phyloP scores from a whole-genome alignment of 1,140 invertebrate species.

The Tetragnatha versicolor region DNA sequence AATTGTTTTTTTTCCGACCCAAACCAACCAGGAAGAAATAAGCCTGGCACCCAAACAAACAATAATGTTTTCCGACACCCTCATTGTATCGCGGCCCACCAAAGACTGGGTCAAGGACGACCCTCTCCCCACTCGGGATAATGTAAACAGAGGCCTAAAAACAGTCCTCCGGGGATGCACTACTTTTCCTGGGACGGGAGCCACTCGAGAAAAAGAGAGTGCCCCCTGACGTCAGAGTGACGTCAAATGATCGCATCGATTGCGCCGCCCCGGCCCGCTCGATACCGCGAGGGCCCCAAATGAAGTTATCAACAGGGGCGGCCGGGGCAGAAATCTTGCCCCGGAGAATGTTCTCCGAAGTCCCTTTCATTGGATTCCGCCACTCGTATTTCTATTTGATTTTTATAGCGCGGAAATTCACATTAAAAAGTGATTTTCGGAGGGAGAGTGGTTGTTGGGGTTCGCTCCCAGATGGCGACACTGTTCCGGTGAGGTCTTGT shows the following conservation, averaged over 20 bases:
- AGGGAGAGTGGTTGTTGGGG: not conserved
- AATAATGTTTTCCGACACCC: too few relatives aligned
- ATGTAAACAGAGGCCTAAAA: not conserved
- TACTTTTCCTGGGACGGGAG: not conserved
- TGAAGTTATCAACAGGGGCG: constrained; percentile 14
- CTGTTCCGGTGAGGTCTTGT: too few relatives aligned
- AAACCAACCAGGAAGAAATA: too few relatives aligned
- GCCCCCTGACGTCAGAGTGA: constrained; percentile 38
- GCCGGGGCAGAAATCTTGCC: not conserved
- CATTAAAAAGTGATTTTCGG: not conserved
- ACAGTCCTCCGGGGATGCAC: constrained; percentile 4
- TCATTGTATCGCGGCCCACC: too few relatives aligned
- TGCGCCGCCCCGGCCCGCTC: not conserved
- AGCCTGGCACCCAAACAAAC: too few relatives aligned
- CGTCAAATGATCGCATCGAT: constrained; percentile 50
- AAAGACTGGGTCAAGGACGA: not conserved
- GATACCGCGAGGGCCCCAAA: constrained; percentile 18
- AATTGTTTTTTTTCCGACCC: too few relatives aligned
- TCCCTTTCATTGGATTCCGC: not conserved
- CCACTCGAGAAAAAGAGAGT: not conserved
- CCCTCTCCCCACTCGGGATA: not conserved
- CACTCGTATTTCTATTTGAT: not conserved
- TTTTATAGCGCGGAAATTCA: too few relatives aligned
- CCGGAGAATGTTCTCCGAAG: not conserved
- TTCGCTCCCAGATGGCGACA: not conserved